Percentiles rank a stretch among this genome's conserved stretches.
phyloP scores from a whole-genome alignment of 2,797 vertebrate genomes.

The Pseudocheirus occidentalis region DNA sequence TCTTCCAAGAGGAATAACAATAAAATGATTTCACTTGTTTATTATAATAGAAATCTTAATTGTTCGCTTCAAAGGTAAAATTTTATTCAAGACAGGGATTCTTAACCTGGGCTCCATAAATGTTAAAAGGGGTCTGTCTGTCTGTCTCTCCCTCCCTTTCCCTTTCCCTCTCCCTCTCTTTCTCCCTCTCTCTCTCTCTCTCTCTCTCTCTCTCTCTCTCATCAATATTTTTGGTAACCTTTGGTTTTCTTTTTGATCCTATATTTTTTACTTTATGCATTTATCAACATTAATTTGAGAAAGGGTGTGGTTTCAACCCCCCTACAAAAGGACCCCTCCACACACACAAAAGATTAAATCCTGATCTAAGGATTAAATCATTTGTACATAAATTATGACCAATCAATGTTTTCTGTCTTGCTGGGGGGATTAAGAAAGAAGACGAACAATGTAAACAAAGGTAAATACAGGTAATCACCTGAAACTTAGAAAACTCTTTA shows the following conservation, averaged over 20 bases:
- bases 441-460: neutral
- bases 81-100: neutral
- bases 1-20: neutral
- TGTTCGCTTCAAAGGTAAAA: neutral
- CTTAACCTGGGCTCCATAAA: neutral
- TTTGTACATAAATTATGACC: neutral
- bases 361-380: neutral
- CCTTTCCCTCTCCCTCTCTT: too few species aligned
- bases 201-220: too few species aligned
- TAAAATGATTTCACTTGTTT: neutral
- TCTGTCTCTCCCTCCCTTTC: too few species aligned
- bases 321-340: neutral
- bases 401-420: neutral
- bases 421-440: neutral
- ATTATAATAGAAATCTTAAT: neutral
- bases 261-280: neutral
- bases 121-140: neutral
- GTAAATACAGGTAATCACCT: neutral
- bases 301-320: neutral
- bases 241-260: neutral
- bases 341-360: neutral
- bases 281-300: neutral
- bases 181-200: too few species aligned
- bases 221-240: neutral
- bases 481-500: neutral